phyloP scores from a whole-genome alignment of 2,888 invertebrate species.

The Spisula solida region DNA sequence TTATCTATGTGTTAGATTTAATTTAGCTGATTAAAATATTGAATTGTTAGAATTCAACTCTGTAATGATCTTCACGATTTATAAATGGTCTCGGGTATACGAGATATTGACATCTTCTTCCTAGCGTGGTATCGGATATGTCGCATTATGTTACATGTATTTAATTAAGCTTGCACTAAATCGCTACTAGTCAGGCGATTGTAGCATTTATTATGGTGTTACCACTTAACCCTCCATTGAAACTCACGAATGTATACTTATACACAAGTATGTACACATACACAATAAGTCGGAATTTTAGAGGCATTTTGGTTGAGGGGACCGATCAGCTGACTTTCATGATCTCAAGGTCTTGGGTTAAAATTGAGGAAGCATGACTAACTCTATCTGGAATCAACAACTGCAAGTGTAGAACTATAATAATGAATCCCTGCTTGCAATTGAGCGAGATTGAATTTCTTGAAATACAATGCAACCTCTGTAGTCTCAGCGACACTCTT shows the following conservation, averaged over 20 bases:
- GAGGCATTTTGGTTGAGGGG: too few species aligned
- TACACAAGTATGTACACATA: too few species aligned
- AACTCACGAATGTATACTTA: neutral
- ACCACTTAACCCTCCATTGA: neutral
- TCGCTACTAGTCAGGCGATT: conserved; percentile 4
- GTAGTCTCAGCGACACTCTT: too few species aligned
- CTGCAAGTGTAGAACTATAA: too few species aligned
- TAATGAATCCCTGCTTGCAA: too few species aligned
- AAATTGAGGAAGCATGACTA: too few species aligned
- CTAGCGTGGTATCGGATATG: neutral
- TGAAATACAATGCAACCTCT: too few species aligned
- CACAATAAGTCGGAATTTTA: too few species aligned
- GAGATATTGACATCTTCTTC: neutral
- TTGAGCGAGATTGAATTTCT: too few species aligned
- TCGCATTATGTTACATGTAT: conserved; percentile 15
- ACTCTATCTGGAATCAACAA: too few species aligned
- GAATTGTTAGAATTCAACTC: neutral
- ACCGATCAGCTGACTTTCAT: too few species aligned
- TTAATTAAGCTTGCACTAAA: neutral
- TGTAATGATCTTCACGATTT: neutral
- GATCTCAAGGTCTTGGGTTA: too few species aligned
- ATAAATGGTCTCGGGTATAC: neutral
- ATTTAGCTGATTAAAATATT: neutral
- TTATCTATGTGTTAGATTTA: neutral
- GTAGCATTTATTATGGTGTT: conserved; percentile 8